phyloP scores from a whole-genome alignment of 2,888 invertebrate species.

The Acronicta psi region DNA sequence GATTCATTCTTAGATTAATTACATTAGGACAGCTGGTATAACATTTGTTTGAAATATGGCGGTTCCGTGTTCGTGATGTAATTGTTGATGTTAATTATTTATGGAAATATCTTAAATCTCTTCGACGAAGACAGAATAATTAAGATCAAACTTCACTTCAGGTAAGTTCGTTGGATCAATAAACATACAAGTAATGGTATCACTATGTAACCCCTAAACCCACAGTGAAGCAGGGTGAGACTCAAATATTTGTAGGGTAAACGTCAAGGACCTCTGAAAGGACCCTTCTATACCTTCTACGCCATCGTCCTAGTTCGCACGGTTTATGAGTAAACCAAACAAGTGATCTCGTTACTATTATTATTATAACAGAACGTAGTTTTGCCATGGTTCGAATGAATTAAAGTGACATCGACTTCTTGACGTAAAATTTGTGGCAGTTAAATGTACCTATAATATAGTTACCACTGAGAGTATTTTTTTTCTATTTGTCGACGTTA shows the following conservation, averaged over 20 bases:
- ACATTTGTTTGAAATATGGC: slow-evolving; percentile 15
- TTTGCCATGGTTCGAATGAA: no score
- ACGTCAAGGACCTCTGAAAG: slow-evolving; percentile 63
- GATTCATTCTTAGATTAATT: slow-evolving; percentile 46
- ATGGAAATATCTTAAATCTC: no score
- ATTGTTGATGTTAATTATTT: slow-evolving; percentile 30
- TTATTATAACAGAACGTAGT: slow-evolving; percentile 9
- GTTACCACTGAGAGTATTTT: slow-evolving; percentile 4
- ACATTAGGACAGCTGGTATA: slow-evolving; percentile 28
- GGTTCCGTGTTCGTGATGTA: slow-evolving; percentile 35
- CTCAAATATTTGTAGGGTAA: slow-evolving; percentile 71
- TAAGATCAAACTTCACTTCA: no score
- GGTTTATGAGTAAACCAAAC: slow-evolving; percentile 41
- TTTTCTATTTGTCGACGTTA: slow-evolving; percentile 24
- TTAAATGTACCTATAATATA: background rate
- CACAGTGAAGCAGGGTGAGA: slow-evolving; percentile 50
- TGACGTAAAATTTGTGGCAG: background rate
- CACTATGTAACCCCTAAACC: slow-evolving; percentile 31
- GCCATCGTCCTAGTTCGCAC: slow-evolving; percentile 58
- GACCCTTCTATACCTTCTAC: slow-evolving; percentile 58
- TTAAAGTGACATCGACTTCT: background rate
- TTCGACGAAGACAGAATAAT: no score
- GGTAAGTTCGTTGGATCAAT: no score
- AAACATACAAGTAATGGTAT: background rate
- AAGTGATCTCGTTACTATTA: slow-evolving; percentile 29